A percentile compares a stretch with the other conserved stretches of the same genome.
Conservation (phyloP, 64 coral and sea anemone genomes). For the Montipora capricornis region DNA sequence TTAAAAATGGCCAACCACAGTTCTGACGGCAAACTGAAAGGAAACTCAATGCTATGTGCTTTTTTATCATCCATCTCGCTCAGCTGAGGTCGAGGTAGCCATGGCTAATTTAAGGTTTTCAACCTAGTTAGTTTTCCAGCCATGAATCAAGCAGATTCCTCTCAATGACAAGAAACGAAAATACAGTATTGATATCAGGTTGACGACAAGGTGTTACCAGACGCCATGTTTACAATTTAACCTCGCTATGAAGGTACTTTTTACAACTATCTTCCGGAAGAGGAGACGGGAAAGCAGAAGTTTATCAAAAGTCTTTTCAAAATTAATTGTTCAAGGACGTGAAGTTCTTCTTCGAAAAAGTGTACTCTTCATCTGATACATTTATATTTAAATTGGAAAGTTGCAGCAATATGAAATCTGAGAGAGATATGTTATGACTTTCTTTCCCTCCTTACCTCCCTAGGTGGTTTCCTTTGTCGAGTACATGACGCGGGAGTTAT, state of each 20-base stretch:
- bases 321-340: background rate
- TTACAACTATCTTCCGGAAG: background rate
- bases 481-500: slow-evolving; percentile 52
- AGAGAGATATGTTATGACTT: too few relatives aligned
- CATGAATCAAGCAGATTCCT: too few relatives aligned
- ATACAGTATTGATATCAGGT: too few relatives aligned
- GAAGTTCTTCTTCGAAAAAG: too few relatives aligned
- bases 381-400: too few relatives aligned
- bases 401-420: too few relatives aligned
- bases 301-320: background rate
- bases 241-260: background rate
- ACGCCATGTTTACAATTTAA: background rate
- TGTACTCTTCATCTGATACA: background rate
- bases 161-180: too few relatives aligned
- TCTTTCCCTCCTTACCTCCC: background rate
- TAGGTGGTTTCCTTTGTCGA: background rate
- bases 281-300: background rate
- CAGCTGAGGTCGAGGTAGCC: background rate
- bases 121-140: background rate
- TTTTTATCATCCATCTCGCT: background rate
- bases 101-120: background rate
- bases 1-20: slow-evolving; percentile 87
- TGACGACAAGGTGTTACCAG: too few relatives aligned
- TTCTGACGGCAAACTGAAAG: slow-evolving; percentile 63
- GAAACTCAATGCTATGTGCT: background rate